Conservation (phyloP, 1,140 invertebrate genomes). For the Callitettix versicolor region DNA sequence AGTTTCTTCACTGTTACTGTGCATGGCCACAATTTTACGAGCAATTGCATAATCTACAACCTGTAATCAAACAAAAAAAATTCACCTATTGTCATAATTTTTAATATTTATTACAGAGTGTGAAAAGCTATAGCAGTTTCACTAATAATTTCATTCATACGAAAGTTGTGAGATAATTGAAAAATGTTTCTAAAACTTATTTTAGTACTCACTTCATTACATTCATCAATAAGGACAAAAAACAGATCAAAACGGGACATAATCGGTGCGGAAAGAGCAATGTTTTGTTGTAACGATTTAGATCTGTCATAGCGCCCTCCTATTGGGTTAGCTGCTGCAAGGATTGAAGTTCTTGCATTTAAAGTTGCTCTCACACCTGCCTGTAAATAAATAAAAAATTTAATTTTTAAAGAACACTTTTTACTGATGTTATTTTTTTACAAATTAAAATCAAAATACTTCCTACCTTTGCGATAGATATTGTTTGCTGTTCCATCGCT, state of each 20-base stretch:
- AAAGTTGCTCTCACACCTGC: conserved; percentile 95
- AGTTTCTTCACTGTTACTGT: conserved; percentile 66
- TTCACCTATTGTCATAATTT: not conserved
- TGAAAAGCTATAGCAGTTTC: too few species aligned
- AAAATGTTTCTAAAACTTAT: not conserved
- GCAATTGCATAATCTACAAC: conserved; percentile 54
- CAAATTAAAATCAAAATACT: not conserved
- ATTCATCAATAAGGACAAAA: conserved; percentile 94
- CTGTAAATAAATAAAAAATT: conserved; percentile 32
- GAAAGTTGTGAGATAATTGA: not conserved
- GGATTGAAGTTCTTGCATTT: conserved; percentile 94
- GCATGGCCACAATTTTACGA: conserved; percentile 88
- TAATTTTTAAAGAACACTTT: too few species aligned
- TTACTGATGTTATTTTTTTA: too few species aligned
- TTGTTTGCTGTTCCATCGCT: conserved; percentile 99
- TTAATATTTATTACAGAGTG: not conserved
- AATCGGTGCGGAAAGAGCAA: conserved; percentile 87
- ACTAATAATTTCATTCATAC: too few species aligned
- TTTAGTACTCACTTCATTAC: conserved; percentile 64
- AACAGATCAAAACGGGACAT: conserved; percentile 99
- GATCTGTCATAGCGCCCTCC: conserved; percentile 92
- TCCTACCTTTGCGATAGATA: conserved; percentile 85
- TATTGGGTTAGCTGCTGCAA: conserved; percentile 96
- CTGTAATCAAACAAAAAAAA: conserved; percentile 16
- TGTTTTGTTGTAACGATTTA: conserved; percentile 92